phyloP scores from a whole-genome alignment of 2,888 invertebrate species.

The Pelosia muscerda region DNA sequence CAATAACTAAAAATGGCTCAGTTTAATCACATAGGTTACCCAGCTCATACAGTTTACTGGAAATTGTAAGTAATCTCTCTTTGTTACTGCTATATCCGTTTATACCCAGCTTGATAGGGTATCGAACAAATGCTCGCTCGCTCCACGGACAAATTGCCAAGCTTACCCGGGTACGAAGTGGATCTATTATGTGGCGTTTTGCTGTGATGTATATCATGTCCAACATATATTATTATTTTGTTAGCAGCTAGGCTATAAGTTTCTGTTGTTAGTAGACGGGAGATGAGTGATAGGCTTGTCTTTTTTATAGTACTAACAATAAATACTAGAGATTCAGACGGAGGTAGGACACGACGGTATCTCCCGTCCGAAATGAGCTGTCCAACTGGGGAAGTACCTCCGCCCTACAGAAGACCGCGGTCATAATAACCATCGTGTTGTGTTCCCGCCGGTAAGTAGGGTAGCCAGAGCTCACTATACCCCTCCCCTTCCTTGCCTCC shows the following conservation, averaged over 20 bases:
- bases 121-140: slow-evolving; percentile 54
- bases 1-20: slow-evolving; percentile 21
- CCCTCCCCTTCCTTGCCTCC: too few relatives aligned
- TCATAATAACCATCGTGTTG: too few relatives aligned
- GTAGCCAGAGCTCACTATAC: too few relatives aligned
- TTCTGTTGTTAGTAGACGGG: not conserved
- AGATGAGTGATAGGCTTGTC: not conserved
- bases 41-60: slow-evolving; percentile 33
- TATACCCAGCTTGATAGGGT: slow-evolving; percentile 51
- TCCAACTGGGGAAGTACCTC: too few relatives aligned
- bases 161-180: slow-evolving; percentile 47
- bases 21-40: slow-evolving; percentile 44
- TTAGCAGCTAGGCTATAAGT: slow-evolving; percentile 5
- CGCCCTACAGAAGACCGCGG: too few relatives aligned
- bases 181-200: slow-evolving; percentile 55
- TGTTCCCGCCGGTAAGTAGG: too few relatives aligned
- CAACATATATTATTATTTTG: slow-evolving; percentile 23
- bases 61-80: slow-evolving; percentile 54
- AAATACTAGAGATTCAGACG: too few relatives aligned
- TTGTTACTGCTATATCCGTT: slow-evolving; percentile 49
- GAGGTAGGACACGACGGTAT: too few relatives aligned
- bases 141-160: slow-evolving; percentile 51
- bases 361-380: too few relatives aligned
- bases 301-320: not conserved
- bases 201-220: slow-evolving; percentile 39